Evolutionary conservation across 2,113 vertebrate genomes (phyloP).

Genomic region (Motacilla tschutschensis): DNA sequence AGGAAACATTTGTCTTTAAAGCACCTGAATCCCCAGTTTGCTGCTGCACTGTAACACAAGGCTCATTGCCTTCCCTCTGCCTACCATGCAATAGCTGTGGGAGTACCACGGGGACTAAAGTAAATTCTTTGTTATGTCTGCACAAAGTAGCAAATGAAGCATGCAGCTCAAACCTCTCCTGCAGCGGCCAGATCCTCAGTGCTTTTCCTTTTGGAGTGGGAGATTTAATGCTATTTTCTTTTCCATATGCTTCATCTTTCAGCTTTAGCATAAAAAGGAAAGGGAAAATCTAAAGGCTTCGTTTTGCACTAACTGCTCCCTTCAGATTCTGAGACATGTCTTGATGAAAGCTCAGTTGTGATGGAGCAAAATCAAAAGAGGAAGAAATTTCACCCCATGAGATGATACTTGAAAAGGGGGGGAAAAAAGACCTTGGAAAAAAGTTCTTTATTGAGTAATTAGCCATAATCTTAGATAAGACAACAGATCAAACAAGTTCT

Average conservation of each 20-base stretch:
- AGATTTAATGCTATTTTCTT: conserved; percentile 33
- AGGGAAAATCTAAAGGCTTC: neutral
- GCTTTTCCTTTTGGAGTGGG: neutral
- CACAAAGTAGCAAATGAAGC: conserved; percentile 62
- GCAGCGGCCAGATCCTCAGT: neutral
- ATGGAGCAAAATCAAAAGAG: conserved; percentile 35
- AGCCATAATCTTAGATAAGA: conserved; percentile 59
- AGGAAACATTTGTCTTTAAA: conserved; percentile 5
- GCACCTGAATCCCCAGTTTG: neutral
- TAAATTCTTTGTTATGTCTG: conserved; percentile 42
- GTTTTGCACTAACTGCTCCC: conserved; percentile 1
- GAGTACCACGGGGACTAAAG: conserved; percentile 5
- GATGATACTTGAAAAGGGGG: neutral
- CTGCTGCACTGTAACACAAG: neutral
- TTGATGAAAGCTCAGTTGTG: conserved; percentile 25
- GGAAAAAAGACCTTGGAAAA: neutral
- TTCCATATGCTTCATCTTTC: conserved; percentile 11
- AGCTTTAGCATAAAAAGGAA: neutral
- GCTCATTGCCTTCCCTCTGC: conserved; percentile 14
- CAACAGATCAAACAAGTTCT: conserved; percentile 51
- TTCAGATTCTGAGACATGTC: neutral
- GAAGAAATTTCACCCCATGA: neutral
- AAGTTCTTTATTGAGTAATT: conserved; percentile 59
- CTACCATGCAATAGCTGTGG: neutral
- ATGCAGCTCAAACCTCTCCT: neutral